phyloP scores from a whole-genome alignment of 1,140 invertebrate genomes.

The Armadillidium nasatum region DNA sequence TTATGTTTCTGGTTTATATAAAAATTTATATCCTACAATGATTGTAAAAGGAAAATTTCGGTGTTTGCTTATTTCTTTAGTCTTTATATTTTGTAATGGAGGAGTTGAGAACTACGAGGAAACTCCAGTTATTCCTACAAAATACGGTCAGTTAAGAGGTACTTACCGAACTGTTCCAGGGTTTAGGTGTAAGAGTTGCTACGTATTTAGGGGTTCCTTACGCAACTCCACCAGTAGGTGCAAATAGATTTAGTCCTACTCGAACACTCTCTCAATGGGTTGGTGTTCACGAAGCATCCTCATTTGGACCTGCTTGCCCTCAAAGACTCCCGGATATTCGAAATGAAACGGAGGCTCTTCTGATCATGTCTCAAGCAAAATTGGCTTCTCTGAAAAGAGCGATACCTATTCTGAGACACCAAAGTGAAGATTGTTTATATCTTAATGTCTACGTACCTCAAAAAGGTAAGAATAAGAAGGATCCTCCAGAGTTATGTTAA shows the following conservation, averaged over 20 bases:
- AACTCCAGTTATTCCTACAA: slow-evolving; percentile 25
- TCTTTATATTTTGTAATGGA: not conserved
- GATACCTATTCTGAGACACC: slow-evolving; percentile 6
- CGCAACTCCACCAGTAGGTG: slow-evolving; percentile 67
- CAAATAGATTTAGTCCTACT: slow-evolving; percentile 60
- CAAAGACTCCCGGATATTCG: slow-evolving; percentile 65
- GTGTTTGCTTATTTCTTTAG: not conserved
- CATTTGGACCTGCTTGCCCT: slow-evolving; percentile 71
- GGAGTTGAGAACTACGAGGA: not conserved
- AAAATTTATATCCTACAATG: too few species aligned
- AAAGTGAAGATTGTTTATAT: slow-evolving; percentile 29
- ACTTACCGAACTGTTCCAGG: slow-evolving; percentile 17
- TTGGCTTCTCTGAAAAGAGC: not conserved
- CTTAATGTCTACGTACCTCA: slow-evolving; percentile 28
- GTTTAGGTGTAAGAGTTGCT: not conserved
- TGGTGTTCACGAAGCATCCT: slow-evolving; percentile 66
- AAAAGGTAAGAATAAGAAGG: too few species aligned
- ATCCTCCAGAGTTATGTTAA: too few species aligned
- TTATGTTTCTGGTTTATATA: too few species aligned
- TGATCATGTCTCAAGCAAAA: not conserved
- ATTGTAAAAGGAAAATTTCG: too few species aligned
- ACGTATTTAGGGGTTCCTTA: slow-evolving; percentile 66
- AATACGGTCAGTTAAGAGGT: slow-evolving; percentile 27
- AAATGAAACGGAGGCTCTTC: slow-evolving; percentile 8
- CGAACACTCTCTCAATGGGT: slow-evolving; percentile 55